Percentiles rank a stretch among this genome's conserved stretches.
Evolutionary conservation across 2,888 invertebrate genomes (phyloP).

Genomic region (Melieria omissa): DNA sequence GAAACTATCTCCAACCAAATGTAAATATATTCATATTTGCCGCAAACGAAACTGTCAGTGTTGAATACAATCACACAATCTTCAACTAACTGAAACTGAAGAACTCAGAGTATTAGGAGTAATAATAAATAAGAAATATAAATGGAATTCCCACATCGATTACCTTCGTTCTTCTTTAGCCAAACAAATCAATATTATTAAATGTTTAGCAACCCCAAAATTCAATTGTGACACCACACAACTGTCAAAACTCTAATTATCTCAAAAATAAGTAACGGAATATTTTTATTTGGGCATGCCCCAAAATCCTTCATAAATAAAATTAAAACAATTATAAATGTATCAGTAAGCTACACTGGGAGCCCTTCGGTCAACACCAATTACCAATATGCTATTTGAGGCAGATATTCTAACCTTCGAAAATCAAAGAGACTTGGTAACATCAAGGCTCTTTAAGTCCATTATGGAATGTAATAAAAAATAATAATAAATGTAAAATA

Average conservation of each 20-base stretch:
- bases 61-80: neutral
- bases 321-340: too few relatives aligned
- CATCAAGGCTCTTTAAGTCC: constrained; percentile 1
- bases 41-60: constrained; percentile 7
- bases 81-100: neutral
- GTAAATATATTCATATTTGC: neutral
- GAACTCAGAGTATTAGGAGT: neutral
- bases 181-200: too few relatives aligned
- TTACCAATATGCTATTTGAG: neutral
- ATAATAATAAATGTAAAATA: neutral
- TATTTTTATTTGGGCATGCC: neutral
- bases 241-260: too few relatives aligned
- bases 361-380: too few relatives aligned
- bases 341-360: too few relatives aligned
- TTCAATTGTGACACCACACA: too few relatives aligned
- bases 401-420: neutral
- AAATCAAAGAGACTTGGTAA: neutral
- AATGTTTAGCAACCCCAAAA: too few relatives aligned
- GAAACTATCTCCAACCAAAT: constrained; percentile 2
- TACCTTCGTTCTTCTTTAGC: neutral
- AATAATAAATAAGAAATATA: too few relatives aligned
- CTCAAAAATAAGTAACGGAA: neutral
- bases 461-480: too few relatives aligned
- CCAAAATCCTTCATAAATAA: too few relatives aligned
- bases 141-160: neutral